Conservation (phyloP, 2,888 invertebrate genomes). For the Drosophila lutescens region DNA sequence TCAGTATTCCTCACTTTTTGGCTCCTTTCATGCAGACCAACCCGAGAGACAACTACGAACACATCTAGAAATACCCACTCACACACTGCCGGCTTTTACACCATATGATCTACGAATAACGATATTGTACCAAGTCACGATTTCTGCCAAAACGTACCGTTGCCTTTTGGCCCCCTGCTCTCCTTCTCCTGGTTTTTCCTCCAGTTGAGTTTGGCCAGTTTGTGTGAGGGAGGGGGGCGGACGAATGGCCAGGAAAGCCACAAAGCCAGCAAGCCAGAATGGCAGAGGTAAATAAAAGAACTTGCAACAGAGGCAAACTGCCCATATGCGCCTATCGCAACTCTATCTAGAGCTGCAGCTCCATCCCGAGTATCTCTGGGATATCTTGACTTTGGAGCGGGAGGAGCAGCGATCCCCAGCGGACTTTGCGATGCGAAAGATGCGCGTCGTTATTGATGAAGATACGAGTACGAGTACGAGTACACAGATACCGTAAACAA, state of each 20-base stretch:
- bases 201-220: conserved; percentile 33
- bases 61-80: conserved; percentile 62
- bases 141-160: conserved; percentile 81
- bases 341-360: conserved; percentile 62
- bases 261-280: conserved; percentile 20
- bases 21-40: conserved; percentile 47
- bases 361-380: conserved; percentile 29
- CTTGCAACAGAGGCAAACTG: conserved; percentile 53
- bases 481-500: conserved; percentile 63
- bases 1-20: conserved; percentile 15
- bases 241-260: background rate
- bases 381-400: conserved; percentile 6
- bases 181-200: conserved; percentile 1
- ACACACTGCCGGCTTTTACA: conserved; percentile 65
- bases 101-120: conserved; percentile 82
- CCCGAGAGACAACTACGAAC: conserved; percentile 57
- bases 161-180: conserved; percentile 51
- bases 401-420: conserved; percentile 32
- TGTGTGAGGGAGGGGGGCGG: background rate
- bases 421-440: conserved; percentile 55
- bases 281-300: conserved; percentile 43
- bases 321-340: conserved; percentile 76
- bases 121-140: conserved; percentile 84
- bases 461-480: conserved; percentile 70
- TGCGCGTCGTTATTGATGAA: conserved; percentile 77